Conservation (phyloP, 2,797 vertebrate species). For the Enteromius afrohamiltoni region DNA sequence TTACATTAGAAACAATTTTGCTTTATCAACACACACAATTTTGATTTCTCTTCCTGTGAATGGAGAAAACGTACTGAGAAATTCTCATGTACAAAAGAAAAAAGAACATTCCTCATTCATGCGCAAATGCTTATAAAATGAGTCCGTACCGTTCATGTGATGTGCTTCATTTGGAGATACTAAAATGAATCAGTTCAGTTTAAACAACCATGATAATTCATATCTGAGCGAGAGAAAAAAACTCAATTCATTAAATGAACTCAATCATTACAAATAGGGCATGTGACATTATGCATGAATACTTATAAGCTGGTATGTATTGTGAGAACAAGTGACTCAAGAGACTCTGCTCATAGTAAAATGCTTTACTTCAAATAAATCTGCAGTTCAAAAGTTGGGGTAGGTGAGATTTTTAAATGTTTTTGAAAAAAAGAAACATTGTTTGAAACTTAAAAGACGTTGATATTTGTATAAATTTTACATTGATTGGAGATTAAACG, state of each 20-base stretch:
- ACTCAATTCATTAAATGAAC: conserved; percentile 41
- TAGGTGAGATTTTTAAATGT: neutral
- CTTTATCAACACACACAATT: neutral
- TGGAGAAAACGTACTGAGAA: neutral
- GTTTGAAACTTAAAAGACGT: neutral
- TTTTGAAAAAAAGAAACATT: neutral
- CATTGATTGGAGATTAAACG: neutral
- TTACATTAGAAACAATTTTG: conserved; percentile 13
- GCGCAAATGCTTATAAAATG: conserved; percentile 21
- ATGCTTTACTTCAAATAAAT: neutral
- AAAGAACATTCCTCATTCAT: neutral
- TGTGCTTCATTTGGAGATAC: conserved; percentile 22
- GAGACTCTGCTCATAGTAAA: neutral
- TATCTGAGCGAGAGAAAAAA: neutral
- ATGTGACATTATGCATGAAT: conserved; percentile 46
- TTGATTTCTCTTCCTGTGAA: conserved; percentile 10
- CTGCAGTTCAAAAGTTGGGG: neutral
- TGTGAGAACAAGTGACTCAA: conserved; percentile 1
- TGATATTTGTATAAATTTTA: neutral
- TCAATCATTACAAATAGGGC: conserved; percentile 53
- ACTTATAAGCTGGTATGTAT: neutral
- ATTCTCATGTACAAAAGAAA: conserved; percentile 1
- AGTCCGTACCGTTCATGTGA: conserved; percentile 19
- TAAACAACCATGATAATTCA: conserved; percentile 25
- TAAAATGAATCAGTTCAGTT: conserved; percentile 10